Conservation (phyloP, 2,113 vertebrate genomes). For the Bubalus kerabau region DNA sequence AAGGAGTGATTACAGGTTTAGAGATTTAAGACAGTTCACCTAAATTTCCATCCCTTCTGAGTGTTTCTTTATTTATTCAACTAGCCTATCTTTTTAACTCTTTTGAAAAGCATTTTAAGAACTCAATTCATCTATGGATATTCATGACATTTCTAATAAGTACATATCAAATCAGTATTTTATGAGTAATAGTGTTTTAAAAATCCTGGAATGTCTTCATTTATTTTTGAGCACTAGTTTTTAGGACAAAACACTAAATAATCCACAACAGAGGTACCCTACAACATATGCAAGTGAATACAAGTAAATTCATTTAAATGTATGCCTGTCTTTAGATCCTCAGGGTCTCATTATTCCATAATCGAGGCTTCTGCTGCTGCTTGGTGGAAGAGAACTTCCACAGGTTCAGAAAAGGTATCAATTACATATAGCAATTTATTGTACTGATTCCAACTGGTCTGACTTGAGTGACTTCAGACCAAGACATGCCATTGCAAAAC, state of each 20-base stretch:
- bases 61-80: neutral
- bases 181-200: neutral
- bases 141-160: neutral
- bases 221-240: neutral
- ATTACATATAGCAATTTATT: neutral
- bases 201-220: neutral
- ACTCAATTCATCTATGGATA: neutral
- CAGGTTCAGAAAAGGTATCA: neutral
- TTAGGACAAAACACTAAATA: slow-evolving; percentile 15
- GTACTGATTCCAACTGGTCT: neutral
- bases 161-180: slow-evolving; percentile 1
- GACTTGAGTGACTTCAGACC: slow-evolving; percentile 13
- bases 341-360: neutral
- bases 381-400: neutral
- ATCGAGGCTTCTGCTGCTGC: neutral
- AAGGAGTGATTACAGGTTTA: neutral
- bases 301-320: neutral
- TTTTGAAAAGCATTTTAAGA: slow-evolving; percentile 1
- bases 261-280: neutral
- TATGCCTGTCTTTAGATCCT: neutral
- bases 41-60: neutral
- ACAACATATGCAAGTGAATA: neutral
- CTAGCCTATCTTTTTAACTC: neutral
- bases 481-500: neutral
- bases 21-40: neutral